A percentile compares a stretch with the other conserved stretches of the same genome.
Conservation (phyloP, 2,797 vertebrate species). For the Sarcoramphus papa region DNA sequence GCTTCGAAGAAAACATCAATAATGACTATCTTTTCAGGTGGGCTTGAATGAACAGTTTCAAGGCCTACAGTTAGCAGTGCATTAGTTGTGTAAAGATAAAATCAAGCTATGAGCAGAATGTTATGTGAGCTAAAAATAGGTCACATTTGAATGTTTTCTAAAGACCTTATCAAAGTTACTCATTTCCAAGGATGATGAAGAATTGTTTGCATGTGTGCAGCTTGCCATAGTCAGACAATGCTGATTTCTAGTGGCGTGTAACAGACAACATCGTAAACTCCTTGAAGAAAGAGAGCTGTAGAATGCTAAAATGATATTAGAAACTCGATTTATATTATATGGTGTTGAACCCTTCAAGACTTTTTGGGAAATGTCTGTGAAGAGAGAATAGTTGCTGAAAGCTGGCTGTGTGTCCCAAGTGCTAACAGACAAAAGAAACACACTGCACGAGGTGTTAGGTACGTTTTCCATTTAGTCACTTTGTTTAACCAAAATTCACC, state of each 20-base stretch:
- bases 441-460: rapidly evolving
- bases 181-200: neutral
- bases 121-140: neutral
- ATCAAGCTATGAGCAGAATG: neutral
- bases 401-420: neutral
- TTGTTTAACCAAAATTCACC: neutral
- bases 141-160: neutral
- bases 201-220: neutral
- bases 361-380: neutral
- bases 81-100: neutral
- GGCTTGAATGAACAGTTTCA: neutral
- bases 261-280: neutral
- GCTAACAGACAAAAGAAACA: neutral
- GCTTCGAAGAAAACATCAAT: neutral
- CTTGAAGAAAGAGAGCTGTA: neutral
- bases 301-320: neutral
- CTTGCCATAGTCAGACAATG: neutral
- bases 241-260: neutral
- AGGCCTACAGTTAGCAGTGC: neutral
- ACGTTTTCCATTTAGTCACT: neutral
- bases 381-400: neutral
- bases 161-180: neutral
- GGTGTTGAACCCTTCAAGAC: neutral
- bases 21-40: neutral
- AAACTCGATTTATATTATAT: neutral